Base-by-base conservation (phyloP, 2,888 invertebrate species). In the Caenorhabditis panamensis region DNA sequence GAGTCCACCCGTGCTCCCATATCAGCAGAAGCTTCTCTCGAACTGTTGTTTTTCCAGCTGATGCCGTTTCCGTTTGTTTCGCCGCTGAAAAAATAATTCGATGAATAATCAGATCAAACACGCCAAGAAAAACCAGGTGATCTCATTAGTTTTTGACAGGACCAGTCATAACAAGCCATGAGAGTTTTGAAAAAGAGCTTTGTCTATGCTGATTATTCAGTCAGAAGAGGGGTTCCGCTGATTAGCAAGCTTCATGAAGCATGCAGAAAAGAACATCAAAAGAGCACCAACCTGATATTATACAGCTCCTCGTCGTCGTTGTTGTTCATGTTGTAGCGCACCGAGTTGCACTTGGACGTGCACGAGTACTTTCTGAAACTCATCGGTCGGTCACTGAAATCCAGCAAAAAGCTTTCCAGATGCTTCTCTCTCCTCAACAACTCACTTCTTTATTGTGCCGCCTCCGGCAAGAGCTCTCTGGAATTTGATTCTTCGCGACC, bases 1-100 rank as follows among this genome's bases (percentile, higher is more conserved):
- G 90, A 87, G 63, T 90, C 90, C 20, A 90, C 87, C 41, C 85
- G 36, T 1, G 87, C 85, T 26, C 87, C 86, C 85, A 84, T 82
- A 53, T 85, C 85, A 36, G 78, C 75, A 8, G 84, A 79, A 2
- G 64, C 72, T 53, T 82, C 81, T 18, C 81, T 49, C 20, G 81
- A 81, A 41, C 77, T 77, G 67, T 81, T 81, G 41, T 77, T 77
- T 53, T 81, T 75, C 81, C 81, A 81, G 37, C 81, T 77, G 2
- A 61, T 26, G 5, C 79, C 69, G 53, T 62, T 81, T 49, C 83
- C 82, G 58, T 81, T 84, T 13, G 79, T 71, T 41, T 80, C 75
- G 16, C 79, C 79, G 16, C 84, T 81, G 62, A 31, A 81, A 72
- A 49, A 6, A 31, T 31, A 9, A 31, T n/a, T n/a, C n/a, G n/a